Evolutionary conservation across 1,140 invertebrate species (phyloP).

Genomic region (Bathynomus jamesi): DNA sequence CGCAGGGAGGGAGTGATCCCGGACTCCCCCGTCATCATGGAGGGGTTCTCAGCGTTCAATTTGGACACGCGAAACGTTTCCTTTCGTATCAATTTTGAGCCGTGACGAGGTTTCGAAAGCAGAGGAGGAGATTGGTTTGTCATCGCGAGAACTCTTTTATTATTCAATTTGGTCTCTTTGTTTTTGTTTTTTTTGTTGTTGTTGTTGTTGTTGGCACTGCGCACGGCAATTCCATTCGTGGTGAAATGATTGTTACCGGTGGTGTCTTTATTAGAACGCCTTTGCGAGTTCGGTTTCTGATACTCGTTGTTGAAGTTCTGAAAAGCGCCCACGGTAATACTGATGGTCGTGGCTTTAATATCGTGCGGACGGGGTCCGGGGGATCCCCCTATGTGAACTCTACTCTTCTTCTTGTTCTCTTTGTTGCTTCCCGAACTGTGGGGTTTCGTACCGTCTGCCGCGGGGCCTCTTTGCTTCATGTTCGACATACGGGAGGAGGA

Average conservation of each 20-base stretch:
- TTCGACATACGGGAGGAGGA: background rate
- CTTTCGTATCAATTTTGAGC: background rate
- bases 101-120: background rate
- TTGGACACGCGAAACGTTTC: background rate
- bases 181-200: background rate
- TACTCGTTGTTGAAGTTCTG: background rate
- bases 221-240: background rate
- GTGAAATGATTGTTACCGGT: background rate
- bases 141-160: background rate
- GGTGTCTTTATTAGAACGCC: background rate
- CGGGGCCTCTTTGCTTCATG: background rate
- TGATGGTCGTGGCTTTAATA: constrained; percentile 9
- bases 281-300: background rate
- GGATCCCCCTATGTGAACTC: background rate
- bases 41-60: background rate
- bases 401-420: constrained; percentile 14
- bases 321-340: constrained; percentile 10
- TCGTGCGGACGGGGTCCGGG: background rate
- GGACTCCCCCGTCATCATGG: background rate
- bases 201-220: background rate
- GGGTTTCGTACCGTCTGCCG: background rate
- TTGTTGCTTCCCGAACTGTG: constrained; percentile 13
- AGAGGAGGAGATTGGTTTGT: background rate
- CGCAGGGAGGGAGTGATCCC: constrained; percentile 9
- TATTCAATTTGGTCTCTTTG: background rate